Conservation (phyloP, 1,140 invertebrate species). For the Bombyx mandarina region DNA sequence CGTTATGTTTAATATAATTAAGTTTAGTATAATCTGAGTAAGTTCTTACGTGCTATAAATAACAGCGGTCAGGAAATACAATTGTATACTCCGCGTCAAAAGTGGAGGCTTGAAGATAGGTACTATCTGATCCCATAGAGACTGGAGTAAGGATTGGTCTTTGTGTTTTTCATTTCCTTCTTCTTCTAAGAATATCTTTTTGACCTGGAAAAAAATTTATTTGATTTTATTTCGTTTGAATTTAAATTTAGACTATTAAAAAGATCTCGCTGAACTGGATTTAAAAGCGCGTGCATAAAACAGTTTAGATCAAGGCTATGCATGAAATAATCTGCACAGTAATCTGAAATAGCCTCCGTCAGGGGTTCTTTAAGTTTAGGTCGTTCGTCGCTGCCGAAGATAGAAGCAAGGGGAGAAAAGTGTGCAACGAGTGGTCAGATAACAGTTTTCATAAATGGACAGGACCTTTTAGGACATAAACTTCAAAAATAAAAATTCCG, state of each 20-base stretch:
- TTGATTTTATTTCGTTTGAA: not conserved
- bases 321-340: too few relatives aligned
- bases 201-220: slow-evolving; percentile 16
- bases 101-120: slow-evolving; percentile 26
- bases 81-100: slow-evolving; percentile 19
- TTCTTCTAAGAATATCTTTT: slow-evolving; percentile 20
- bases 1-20: too few relatives aligned
- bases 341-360: too few relatives aligned
- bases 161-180: slow-evolving; percentile 18
- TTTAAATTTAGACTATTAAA: not conserved
- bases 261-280: not conserved
- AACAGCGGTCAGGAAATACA: slow-evolving; percentile 28
- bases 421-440: too few relatives aligned
- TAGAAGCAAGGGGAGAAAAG: too few relatives aligned
- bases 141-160: slow-evolving; percentile 14
- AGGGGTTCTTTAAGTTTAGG: too few relatives aligned
- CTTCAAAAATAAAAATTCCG: too few relatives aligned
- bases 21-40: too few relatives aligned
- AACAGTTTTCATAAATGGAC: too few relatives aligned
- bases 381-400: too few relatives aligned
- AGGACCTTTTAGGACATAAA: too few relatives aligned
- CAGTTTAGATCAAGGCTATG: not conserved
- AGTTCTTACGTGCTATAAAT: slow-evolving; percentile 27
- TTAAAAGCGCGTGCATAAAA: not conserved
- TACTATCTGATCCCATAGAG: slow-evolving; percentile 25